These are phyloP conservation scores for Hemichromis elongatus DNA, from an alignment of 2,113 vertebrate species.

Conservation along the genomic window DNA sequence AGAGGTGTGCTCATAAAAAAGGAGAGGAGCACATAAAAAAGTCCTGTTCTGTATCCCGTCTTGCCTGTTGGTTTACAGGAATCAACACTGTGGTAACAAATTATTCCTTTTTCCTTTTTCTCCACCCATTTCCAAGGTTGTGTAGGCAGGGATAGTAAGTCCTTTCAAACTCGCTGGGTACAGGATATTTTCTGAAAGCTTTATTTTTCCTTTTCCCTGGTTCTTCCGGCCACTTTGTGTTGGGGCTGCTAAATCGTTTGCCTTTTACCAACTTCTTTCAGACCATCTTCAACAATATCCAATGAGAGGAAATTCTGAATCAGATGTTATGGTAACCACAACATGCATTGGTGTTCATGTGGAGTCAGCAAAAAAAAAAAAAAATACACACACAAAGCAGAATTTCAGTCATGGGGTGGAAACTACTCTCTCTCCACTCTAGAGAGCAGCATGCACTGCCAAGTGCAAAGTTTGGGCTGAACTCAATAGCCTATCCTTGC, in stretches of 20 bases:
- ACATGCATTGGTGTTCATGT: slow-evolving; percentile 51
- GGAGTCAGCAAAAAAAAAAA: slow-evolving; percentile 79
- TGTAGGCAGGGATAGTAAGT: slow-evolving; percentile 12
- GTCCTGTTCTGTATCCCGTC: background rate
- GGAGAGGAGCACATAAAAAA: background rate
- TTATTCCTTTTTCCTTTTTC: slow-evolving; percentile 31
- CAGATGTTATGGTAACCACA: slow-evolving; percentile 63
- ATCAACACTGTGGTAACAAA: background rate
- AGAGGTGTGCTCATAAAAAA: background rate
- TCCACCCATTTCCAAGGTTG: slow-evolving; percentile 22
- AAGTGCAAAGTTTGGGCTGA: slow-evolving; percentile 58
- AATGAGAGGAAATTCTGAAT: slow-evolving; percentile 58
- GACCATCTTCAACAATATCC: slow-evolving; percentile 41
- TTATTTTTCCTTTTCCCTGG: slow-evolving; percentile 40
- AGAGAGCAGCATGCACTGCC: slow-evolving; percentile 58
- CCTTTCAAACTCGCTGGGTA: slow-evolving; percentile 8
- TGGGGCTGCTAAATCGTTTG: slow-evolving; percentile 25
- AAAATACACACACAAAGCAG: slow-evolving; percentile 50
- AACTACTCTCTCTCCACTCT: slow-evolving; percentile 67
- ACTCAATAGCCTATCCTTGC: slow-evolving; percentile 48
- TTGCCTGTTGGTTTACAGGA: background rate
- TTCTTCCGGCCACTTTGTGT: slow-evolving; percentile 34
- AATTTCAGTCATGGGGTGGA: slow-evolving; percentile 64
- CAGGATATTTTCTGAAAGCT: slow-evolving; percentile 33
- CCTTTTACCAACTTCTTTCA: slow-evolving; percentile 30